Base-by-base conservation (phyloP, 2,113 vertebrate species). In the Passer montanus region DNA sequence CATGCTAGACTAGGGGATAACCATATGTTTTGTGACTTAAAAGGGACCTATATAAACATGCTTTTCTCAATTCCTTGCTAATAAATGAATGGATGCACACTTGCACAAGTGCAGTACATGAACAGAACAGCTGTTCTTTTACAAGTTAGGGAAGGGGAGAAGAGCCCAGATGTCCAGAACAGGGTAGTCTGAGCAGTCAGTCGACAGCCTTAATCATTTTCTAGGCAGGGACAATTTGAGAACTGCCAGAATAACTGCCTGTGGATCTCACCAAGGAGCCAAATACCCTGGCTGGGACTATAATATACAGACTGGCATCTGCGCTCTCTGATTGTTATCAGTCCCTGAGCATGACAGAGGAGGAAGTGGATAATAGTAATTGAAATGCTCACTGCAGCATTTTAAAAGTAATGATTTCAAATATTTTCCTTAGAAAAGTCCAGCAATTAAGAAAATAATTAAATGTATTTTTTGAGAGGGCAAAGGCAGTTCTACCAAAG, bases 181-280 rank as follows among this genome's bases (percentile, higher is more conserved):
- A 39, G 63, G 19, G 53, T 92, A 89, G 63, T 53, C 66, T 37
- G 67, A 95, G 50, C 80, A 95, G 90, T 78, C 70, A 94, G 76
- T 84, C 31, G 58, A 81, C 76, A 90, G 69, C 46, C 62, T 92
- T 89, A 78, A 90, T 93, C 0, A 1, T 91, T 90, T 93, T 46
- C 55, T 82, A 85, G 90, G 31, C 93, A 93, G 90, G 73, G 68
- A 92, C 53, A 82, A 90, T 55, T 89, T 70, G 53, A 80, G 74
- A 90, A 58, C 83, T 96, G 95, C 85, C 95, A 94, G 76, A 90
- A 77, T 63, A 88, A 69, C 67, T 92, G 90, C 73, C 59, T 76
- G 41, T 89, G 80, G 77, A 67, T 87, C 83, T 92, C 1, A 2
- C 81, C 88, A 90, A 94, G 83, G 67, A 93, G 70, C 86, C 90